Conservation (phyloP, 2,797 vertebrate species). For the Prionace glauca region DNA sequence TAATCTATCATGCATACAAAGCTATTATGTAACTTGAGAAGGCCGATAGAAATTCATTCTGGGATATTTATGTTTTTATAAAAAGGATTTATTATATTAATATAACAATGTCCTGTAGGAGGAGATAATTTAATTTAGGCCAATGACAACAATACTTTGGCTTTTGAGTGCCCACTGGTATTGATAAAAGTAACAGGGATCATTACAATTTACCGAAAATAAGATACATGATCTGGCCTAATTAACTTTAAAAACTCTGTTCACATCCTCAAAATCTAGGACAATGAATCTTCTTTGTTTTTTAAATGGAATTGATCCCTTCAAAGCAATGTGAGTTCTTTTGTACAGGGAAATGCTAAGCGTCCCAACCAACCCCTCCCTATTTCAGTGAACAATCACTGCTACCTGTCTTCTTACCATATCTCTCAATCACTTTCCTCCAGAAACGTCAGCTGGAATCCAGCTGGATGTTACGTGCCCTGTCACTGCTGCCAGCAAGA, state of each 20-base stretch:
- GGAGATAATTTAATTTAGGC: slow-evolving; percentile 27
- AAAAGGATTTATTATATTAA: slow-evolving; percentile 10
- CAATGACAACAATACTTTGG: slow-evolving; percentile 28
- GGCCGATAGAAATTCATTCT: neutral
- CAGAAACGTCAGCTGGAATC: neutral
- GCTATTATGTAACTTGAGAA: slow-evolving; percentile 16
- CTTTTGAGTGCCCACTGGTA: neutral
- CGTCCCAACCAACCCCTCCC: neutral
- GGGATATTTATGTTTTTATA: neutral
- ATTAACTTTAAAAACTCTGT: slow-evolving; percentile 17
- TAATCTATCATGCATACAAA: neutral
- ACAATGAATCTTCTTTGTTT: slow-evolving; percentile 2
- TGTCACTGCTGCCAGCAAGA: too few species aligned
- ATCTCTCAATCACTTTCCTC: neutral
- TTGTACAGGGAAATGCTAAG: neutral
- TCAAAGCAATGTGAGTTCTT: neutral
- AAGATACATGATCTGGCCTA: slow-evolving; percentile 27
- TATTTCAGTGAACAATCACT: neutral
- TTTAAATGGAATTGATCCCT: slow-evolving; percentile 7
- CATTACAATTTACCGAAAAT: slow-evolving; percentile 19
- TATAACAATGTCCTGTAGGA: slow-evolving; percentile 19
- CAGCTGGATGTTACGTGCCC: too few species aligned
- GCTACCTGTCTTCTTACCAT: neutral
- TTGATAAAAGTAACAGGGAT: neutral
- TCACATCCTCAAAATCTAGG: slow-evolving; percentile 25